These are phyloP conservation scores for Neria commutata DNA, from an alignment of 2,888 invertebrate species.

Conservation along the genomic window DNA sequence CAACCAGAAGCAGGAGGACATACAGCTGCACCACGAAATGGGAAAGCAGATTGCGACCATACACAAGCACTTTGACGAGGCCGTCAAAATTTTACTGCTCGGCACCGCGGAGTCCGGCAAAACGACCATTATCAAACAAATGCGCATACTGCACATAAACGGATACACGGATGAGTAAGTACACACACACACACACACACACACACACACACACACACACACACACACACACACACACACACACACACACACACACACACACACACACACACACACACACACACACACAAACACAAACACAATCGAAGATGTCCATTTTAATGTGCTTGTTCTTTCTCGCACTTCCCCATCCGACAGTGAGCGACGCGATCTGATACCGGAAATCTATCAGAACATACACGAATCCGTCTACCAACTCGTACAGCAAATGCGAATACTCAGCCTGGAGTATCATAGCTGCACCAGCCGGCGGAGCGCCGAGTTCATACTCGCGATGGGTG, in stretches of 20 bases:
- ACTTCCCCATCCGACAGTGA: conserved; percentile 71
- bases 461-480: conserved; percentile 55
- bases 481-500: conserved; percentile 65
- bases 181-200: too few species aligned
- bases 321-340: background rate
- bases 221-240: too few species aligned
- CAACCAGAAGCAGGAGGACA: conserved; percentile 53
- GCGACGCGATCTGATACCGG: conserved; percentile 68
- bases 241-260: too few species aligned
- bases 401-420: conserved; percentile 76
- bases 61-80: conserved; percentile 63
- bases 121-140: conserved; percentile 85
- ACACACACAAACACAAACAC: too few species aligned
- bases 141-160: conserved; percentile 83
- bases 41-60: conserved; percentile 66
- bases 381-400: conserved; percentile 76
- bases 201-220: too few species aligned
- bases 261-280: too few species aligned
- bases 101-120: conserved; percentile 85
- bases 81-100: conserved; percentile 68
- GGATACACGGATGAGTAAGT: conserved; percentile 76
- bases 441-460: conserved; percentile 64
- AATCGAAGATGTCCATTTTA: background rate
- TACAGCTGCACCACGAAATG: conserved; percentile 62
- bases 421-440: conserved; percentile 66